Evolutionary conservation across 92 coral and sea anemone genomes (phyloP).

Genomic region (Parazoanthus atlanticus): DNA sequence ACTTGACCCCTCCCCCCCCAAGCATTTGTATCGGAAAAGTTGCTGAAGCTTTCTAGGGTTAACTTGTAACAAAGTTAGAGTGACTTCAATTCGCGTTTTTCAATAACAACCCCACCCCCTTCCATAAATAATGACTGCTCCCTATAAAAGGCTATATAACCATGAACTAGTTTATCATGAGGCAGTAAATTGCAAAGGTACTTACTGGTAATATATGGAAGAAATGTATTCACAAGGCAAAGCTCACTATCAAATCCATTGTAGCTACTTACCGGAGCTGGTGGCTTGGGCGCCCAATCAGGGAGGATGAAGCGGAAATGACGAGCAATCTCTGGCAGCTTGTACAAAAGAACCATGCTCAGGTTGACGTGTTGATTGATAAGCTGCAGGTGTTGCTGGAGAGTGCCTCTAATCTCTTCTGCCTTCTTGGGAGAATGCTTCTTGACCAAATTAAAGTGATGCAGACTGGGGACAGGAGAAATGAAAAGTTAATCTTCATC

Average conservation of each 20-base stretch:
- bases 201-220: not conserved
- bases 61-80: too few relatives aligned
- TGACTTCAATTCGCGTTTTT: too few relatives aligned
- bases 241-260: not conserved
- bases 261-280: constrained; percentile 60
- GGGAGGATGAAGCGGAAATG: constrained; percentile 77
- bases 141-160: too few relatives aligned
- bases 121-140: too few relatives aligned
- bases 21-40: too few relatives aligned
- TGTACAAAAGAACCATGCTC: constrained; percentile 83
- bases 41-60: too few relatives aligned
- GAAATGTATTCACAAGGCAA: not conserved
- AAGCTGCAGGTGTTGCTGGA: constrained; percentile 65
- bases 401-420: constrained; percentile 59
- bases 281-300: constrained; percentile 80
- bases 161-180: too few relatives aligned
- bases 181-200: not conserved
- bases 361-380: constrained; percentile 80
- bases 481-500: not conserved
- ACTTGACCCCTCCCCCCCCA: too few relatives aligned
- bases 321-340: constrained; percentile 79
- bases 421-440: constrained; percentile 66
- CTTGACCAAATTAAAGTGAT: constrained; percentile 66
- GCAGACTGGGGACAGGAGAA: constrained; percentile 48
- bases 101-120: too few relatives aligned